Evolutionary conservation across 2,113 vertebrate genomes (phyloP), one percentile per base, ranked within the genome.

Genomic region (Misgurnus mizolepis): DNA sequence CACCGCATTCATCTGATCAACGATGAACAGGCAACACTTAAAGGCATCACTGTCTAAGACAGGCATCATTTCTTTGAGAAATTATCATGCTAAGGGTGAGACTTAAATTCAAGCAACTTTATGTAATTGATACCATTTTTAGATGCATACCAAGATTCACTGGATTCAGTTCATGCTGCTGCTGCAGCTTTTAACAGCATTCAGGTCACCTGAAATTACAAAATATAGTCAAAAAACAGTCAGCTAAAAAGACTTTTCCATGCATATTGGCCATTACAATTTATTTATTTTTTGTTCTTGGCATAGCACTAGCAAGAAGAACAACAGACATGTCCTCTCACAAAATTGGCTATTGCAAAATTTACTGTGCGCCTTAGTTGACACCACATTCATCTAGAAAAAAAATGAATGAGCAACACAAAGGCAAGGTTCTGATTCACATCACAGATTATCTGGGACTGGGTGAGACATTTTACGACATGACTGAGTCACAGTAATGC

Each of bases 21-120:
- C 49, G 79, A 79, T 65, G 83, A 79, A 82, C 39, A 62, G 83
- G 83, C 49, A 84, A 84, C 83, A 84, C 72, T 62, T 34, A 43
- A 75, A 75, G 72, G 72, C 72, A 75, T 27, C 18, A 12, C 56
- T 45, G n/a, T 41, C 50, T 14, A 12, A 53, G 50, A 53, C 50
- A 14, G 12, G 11, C 50, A 53, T 1, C 4, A 53, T 53, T 50
- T 50, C 8, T 50, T 11, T 9, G 1, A 3, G 49, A 11, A 53
- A 34, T 47, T 5, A 47, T 7, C 17, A 58, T 58, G 22, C 22
- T 22, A 22, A 22, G 22, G 22, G 22, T n/a, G 1, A 58, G 2
- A 17, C 17, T 58, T 18, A 58, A 15, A 58, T 14, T 7, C 14
- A 18, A 8, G n/a, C n/a, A n/a, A 18, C 17, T 18, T 2, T 7